Evolutionary conservation across 2,113 vertebrate species (phyloP).

Genomic region (Muntiacus reevesi): DNA sequence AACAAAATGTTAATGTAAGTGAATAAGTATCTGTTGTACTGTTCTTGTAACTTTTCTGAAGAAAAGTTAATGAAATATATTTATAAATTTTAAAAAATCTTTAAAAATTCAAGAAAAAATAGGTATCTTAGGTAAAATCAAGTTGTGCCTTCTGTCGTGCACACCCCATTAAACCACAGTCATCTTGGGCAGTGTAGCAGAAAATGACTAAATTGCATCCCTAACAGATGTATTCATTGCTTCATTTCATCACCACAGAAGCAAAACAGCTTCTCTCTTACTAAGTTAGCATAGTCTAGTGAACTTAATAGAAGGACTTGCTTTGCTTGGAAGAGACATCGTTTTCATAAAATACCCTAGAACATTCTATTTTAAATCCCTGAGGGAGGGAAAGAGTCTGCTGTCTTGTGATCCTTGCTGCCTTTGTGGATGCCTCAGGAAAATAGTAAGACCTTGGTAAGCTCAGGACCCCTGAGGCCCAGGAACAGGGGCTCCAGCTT

Average conservation of each 20-base stretch:
- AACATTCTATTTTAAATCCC: not conserved
- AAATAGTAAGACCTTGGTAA: not conserved
- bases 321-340: not conserved
- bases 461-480: not conserved
- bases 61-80: not conserved
- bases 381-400: not conserved
- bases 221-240: slow-evolving; percentile 1
- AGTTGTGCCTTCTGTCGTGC: not conserved
- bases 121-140: slow-evolving; percentile 17
- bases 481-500: not conserved
- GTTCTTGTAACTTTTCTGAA: not conserved
- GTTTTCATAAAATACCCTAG: not conserved
- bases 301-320: slow-evolving; percentile 6
- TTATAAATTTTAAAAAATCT: not conserved
- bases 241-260: slow-evolving; percentile 9
- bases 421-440: not conserved
- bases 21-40: not conserved
- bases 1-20: not conserved
- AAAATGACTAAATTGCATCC: slow-evolving; percentile 32
- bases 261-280: not conserved
- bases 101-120: not conserved
- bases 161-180: not conserved
- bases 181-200: not conserved
- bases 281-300: not conserved
- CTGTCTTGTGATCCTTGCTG: not conserved